phyloP scores from a whole-genome alignment of 2,888 invertebrate genomes.

The Galerucella calmariensis region DNA sequence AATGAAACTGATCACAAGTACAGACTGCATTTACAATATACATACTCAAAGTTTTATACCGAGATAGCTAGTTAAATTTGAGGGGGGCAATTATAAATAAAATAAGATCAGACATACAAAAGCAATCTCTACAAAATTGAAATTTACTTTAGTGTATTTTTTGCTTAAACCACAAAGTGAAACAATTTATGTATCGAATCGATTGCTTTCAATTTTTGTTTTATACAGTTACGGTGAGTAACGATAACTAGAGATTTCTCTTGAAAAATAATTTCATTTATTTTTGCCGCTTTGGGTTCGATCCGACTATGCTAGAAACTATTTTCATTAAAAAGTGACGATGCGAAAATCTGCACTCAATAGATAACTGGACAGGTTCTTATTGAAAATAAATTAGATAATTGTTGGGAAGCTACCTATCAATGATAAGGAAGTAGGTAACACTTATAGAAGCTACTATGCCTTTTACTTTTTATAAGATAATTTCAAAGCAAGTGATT shows the following conservation, averaged over 20 bases:
- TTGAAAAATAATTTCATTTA: conserved; percentile 34
- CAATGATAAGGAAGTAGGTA: not conserved
- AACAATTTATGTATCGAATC: conserved; percentile 57
- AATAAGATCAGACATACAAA: conserved; percentile 16
- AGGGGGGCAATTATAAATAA: conserved; percentile 25
- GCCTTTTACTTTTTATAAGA: too few species aligned
- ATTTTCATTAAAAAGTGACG: not conserved
- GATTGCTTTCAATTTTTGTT: conserved; percentile 53
- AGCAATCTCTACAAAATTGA: conserved; percentile 48
- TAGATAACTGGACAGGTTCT: not conserved
- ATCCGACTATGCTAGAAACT: not conserved
- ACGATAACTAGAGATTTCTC: conserved; percentile 51
- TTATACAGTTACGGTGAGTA: conserved; percentile 49
- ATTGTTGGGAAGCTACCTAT: not conserved
- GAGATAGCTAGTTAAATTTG: conserved; percentile 35
- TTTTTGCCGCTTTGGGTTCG: not conserved
- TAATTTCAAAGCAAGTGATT: too few species aligned
- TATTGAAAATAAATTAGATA: not conserved
- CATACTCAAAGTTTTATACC: conserved; percentile 53
- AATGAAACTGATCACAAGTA: conserved; percentile 43
- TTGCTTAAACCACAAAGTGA: conserved; percentile 53
- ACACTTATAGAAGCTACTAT: too few species aligned
- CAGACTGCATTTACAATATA: conserved; percentile 47
- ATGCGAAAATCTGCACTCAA: conserved; percentile 9
- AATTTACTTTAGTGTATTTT: conserved; percentile 53